Conservation (phyloP, 1,140 invertebrate species). For the Nephila pilipes region DNA sequence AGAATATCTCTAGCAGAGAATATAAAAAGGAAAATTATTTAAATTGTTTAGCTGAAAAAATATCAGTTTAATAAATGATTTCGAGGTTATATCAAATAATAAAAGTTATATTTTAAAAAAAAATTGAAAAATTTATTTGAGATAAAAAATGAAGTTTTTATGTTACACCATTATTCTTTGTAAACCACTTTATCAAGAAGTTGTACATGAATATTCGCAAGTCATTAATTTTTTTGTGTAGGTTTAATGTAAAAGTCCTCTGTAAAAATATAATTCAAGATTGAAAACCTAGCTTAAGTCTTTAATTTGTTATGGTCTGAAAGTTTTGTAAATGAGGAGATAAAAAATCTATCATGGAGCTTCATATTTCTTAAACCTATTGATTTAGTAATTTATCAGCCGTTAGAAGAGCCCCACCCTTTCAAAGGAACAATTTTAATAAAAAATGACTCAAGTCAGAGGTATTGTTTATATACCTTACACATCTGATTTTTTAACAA, state of each 20-base stretch:
- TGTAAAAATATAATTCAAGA: neutral
- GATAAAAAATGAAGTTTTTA: too few species aligned
- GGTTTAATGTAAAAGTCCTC: slow-evolving; percentile 18
- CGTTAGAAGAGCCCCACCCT: neutral
- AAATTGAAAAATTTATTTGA: too few species aligned
- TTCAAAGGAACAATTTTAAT: neutral
- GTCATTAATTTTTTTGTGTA: neutral
- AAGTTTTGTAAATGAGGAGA: slow-evolving; percentile 13
- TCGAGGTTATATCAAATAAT: too few species aligned
- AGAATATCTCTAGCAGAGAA: too few species aligned
- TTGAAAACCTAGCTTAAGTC: neutral
- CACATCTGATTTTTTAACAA: neutral
- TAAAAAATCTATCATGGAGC: slow-evolving; percentile 16
- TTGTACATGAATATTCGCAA: neutral
- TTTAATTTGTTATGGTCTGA: slow-evolving; percentile 28
- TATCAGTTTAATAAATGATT: too few species aligned
- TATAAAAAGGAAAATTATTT: too few species aligned
- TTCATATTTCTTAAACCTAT: slow-evolving; percentile 31
- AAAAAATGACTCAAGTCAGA: neutral
- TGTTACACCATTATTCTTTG: neutral
- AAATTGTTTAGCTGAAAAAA: too few species aligned
- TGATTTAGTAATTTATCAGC: slow-evolving; percentile 39
- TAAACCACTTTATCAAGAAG: neutral
- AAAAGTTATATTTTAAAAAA: too few species aligned
- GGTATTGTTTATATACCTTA: neutral